Percentiles rank a stretch among this genome's conserved stretches.
Evolutionary conservation across 1,140 invertebrate genomes (phyloP).

Genomic region (Hormaphis cornu): DNA sequence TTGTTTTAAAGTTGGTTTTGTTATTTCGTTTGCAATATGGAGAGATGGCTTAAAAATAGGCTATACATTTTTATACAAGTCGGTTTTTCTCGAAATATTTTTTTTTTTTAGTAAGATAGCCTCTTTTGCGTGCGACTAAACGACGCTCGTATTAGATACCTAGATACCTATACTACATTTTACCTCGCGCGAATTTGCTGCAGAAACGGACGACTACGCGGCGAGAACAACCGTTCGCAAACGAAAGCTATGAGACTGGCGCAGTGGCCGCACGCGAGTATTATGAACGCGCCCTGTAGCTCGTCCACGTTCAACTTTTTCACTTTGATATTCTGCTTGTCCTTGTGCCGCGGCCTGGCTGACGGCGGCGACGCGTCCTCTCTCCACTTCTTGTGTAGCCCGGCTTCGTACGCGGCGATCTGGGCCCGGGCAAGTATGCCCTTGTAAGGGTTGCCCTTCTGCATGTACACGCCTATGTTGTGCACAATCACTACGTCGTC

Average conservation of each 20-base stretch:
- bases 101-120: too few species aligned
- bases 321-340: not conserved
- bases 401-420: not conserved
- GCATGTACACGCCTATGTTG: not conserved
- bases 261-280: not conserved
- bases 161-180: too few species aligned
- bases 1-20: too few species aligned
- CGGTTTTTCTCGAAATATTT: too few species aligned
- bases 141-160: too few species aligned
- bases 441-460: not conserved
- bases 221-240: not conserved
- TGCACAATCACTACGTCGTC: not conserved
- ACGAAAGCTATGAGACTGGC: not conserved
- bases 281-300: constrained; percentile 7
- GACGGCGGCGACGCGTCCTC: not conserved
- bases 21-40: too few species aligned
- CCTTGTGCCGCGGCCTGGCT: not conserved
- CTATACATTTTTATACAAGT: too few species aligned
- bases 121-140: too few species aligned
- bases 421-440: not conserved
- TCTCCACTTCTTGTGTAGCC: not conserved
- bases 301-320: not conserved
- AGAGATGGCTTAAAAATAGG: too few species aligned
- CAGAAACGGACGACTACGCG: too few species aligned
- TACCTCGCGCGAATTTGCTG: too few species aligned